phyloP scores from a whole-genome alignment of 2,113 vertebrate genomes.

The Gyps fulvus region DNA sequence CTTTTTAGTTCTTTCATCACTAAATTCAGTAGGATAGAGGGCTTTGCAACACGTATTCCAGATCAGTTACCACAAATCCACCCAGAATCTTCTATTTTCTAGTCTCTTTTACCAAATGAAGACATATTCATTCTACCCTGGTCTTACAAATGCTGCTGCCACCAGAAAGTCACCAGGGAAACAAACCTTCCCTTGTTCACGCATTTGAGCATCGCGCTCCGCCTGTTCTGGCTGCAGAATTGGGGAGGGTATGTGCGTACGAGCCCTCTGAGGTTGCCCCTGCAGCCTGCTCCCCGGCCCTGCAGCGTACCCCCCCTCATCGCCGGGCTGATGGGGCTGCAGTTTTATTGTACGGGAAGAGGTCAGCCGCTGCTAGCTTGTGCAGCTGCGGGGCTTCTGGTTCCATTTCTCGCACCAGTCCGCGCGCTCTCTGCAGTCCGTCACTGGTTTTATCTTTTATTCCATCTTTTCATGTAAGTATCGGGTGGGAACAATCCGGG shows the following conservation, averaged over 20 bases:
- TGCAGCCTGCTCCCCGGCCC: not conserved
- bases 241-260: not conserved
- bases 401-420: not conserved
- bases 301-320: not conserved
- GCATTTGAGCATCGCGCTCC: accelerated
- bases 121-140: not conserved
- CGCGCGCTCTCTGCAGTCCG: not conserved
- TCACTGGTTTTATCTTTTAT: not conserved
- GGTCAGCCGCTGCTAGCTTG: no score
- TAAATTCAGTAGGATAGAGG: not conserved
- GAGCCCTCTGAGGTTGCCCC: not conserved
- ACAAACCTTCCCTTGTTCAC: not conserved
- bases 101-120: not conserved
- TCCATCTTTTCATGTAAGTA: not conserved
- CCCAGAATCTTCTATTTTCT: not conserved
- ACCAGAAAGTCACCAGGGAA: not conserved
- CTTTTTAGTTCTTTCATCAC: not conserved
- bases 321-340: accelerated
- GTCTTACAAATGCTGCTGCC: not conserved
- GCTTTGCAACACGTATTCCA: not conserved
- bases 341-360: not conserved
- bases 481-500: not conserved
- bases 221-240: not conserved
- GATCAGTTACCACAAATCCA: not conserved
- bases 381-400: not conserved